phyloP scores from a whole-genome alignment of 2,113 vertebrate genomes.

The Prinia subflava region DNA sequence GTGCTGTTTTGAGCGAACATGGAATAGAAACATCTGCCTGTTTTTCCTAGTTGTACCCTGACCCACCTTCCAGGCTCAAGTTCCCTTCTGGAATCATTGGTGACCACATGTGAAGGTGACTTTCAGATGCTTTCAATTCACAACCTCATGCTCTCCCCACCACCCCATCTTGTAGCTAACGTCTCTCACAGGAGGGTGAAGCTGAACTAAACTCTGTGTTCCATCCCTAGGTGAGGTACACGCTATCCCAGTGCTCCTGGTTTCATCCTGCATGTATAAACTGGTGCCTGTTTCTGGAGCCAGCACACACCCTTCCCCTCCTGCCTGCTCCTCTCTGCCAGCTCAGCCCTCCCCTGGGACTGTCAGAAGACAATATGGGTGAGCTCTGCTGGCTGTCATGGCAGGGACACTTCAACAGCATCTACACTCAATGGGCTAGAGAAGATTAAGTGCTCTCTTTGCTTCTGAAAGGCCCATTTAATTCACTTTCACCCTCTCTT shows the following conservation, averaged over 20 bases:
- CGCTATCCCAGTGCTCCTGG: accelerated
- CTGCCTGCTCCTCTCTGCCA: neutral
- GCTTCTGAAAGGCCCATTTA: slow-evolving; percentile 55
- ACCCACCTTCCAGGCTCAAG: neutral
- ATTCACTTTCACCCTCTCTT: slow-evolving; percentile 29
- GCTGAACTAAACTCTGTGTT: neutral
- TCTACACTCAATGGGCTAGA: neutral
- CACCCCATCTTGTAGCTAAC: neutral
- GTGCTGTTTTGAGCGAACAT: neutral
- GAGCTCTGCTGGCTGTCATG: neutral
- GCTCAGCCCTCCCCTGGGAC: neutral
- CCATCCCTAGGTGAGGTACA: neutral
- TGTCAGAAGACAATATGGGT: neutral
- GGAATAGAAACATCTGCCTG: neutral
- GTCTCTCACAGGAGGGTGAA: neutral
- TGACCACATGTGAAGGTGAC: neutral
- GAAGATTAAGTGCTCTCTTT: slow-evolving; percentile 37
- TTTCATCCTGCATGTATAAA: neutral
- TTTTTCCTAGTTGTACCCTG: neutral
- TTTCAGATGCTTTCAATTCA: neutral
- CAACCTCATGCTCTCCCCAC: too few relatives aligned
- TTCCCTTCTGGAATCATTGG: neutral
- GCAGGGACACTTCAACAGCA: neutral
- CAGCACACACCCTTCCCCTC: neutral
- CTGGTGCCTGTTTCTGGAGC: neutral